Evolutionary conservation across 1,140 invertebrate species (phyloP).

Genomic region (Conus betulinus): DNA sequence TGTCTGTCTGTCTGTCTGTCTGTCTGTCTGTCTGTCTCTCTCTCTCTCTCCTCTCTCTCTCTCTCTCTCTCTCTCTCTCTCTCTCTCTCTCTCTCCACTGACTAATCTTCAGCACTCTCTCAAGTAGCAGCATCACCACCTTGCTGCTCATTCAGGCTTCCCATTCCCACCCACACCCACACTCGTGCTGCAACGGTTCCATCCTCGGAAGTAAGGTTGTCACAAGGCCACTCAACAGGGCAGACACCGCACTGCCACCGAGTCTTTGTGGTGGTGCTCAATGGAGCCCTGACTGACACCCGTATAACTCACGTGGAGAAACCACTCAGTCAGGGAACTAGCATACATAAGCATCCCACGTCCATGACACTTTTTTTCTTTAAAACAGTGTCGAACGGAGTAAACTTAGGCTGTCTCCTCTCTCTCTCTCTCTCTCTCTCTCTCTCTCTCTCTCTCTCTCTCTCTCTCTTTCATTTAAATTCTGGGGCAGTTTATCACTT

Average conservation of each 20-base stretch:
- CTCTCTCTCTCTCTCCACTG: not conserved
- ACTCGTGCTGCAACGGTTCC: not conserved
- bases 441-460: not conserved
- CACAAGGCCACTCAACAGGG: not conserved
- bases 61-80: not conserved
- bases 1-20: too few relatives aligned
- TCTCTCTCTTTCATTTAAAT: too few relatives aligned
- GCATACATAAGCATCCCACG: too few relatives aligned
- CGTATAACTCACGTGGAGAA: not conserved
- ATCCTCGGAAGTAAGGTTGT: not conserved
- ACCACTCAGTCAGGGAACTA: too few relatives aligned
- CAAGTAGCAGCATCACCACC: not conserved
- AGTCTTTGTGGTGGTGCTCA: not conserved
- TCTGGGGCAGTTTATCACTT: not conserved
- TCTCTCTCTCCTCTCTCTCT: not conserved
- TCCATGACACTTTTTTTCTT: not conserved
- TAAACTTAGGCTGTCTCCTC: not conserved
- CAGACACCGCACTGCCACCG: too few relatives aligned
- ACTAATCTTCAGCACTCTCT: not conserved
- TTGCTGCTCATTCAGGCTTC: not conserved
- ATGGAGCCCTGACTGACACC: not conserved
- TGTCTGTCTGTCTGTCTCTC: not conserved
- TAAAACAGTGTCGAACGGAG: not conserved
- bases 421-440: not conserved
- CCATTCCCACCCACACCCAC: not conserved